These are phyloP conservation scores for Rhea pennata DNA, from an alignment of 2,113 vertebrate genomes.

Conservation along the genomic window DNA sequence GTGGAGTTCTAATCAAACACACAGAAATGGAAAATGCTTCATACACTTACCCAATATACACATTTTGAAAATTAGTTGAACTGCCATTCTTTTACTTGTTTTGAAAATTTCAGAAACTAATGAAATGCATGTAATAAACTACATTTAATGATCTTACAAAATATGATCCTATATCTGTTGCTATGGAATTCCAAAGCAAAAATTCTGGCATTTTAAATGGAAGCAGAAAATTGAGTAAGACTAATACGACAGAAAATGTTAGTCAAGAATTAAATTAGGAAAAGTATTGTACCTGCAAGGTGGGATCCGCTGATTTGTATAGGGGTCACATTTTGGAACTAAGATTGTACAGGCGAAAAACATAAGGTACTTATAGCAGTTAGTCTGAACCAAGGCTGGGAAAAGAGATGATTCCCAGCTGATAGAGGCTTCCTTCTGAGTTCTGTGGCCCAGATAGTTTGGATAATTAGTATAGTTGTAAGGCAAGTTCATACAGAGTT, in stretches of 20 bases:
- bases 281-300: constrained; percentile 87
- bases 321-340: constrained; percentile 92
- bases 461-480: constrained; percentile 92
- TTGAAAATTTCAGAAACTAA: not conserved
- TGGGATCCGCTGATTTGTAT: constrained; percentile 84
- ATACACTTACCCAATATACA: not conserved
- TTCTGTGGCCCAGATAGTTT: constrained; percentile 93
- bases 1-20: not conserved
- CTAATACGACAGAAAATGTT: not conserved
- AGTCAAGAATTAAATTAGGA: not conserved
- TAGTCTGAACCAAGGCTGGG: constrained; percentile 94
- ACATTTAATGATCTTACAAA: not conserved
- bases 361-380: constrained; percentile 98
- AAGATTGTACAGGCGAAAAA: constrained; percentile 96
- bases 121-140: not conserved
- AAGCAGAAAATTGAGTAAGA: not conserved
- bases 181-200: not conserved
- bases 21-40: not conserved
- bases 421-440: constrained; percentile 92
- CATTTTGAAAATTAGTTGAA: not conserved
- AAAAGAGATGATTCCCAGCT: constrained; percentile 97
- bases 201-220: not conserved
- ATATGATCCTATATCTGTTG: not conserved
- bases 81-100: not conserved
- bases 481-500: constrained; percentile 95